Evolutionary conservation across 2,888 invertebrate species (phyloP), one percentile per base, ranked within the genome.

Genomic region (Ctenicera cuprea): DNA sequence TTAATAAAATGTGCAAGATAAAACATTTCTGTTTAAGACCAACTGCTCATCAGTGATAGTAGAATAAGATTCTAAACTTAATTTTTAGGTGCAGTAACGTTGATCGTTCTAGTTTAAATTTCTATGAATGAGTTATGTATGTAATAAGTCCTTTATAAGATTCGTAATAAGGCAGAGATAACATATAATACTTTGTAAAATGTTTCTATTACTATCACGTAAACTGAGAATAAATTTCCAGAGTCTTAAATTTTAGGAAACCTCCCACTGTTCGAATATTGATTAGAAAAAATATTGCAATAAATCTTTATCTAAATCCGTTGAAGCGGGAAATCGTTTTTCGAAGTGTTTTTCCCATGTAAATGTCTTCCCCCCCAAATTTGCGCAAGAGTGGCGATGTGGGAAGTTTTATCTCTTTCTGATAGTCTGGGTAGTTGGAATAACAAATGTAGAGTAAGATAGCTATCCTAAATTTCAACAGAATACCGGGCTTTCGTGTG

Each of bases 391-490:
- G 54, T 66, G 52, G 66, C 11, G 66, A 66, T 41, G 66, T 54
- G 54, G 52, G 48, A 54, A 50, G 22, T 41, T 38, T 66, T 66
- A 66, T 66, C 66, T 54, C 54, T 54, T 57, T 66, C 66, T 66
- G 54, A 66, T 66, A 52, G 66, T 57, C 38, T 66, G 43, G 50
- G 57, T 66, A 41, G 41, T 54, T 54, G 54, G 57, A 66, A 66
- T 66, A 57, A 66, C 66, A 66, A 66, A 66, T 66, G 66, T 66
- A 57, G 41, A 54, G 43, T 20, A 52, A 54, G 66, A 66, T 66
- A 66, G 57, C 66, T 57, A 52, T 57, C 41, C 66, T 66, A 66
- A 66, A 66, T 57, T 66, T 66, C 57, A 57, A 54, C 57, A 66
- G 66, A 66, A 66, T 54, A 45, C 66, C 57, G 52, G 52, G 57